Evolutionary conservation across 2,797 vertebrate species (phyloP).

Genomic region (Galago senegalensis): DNA sequence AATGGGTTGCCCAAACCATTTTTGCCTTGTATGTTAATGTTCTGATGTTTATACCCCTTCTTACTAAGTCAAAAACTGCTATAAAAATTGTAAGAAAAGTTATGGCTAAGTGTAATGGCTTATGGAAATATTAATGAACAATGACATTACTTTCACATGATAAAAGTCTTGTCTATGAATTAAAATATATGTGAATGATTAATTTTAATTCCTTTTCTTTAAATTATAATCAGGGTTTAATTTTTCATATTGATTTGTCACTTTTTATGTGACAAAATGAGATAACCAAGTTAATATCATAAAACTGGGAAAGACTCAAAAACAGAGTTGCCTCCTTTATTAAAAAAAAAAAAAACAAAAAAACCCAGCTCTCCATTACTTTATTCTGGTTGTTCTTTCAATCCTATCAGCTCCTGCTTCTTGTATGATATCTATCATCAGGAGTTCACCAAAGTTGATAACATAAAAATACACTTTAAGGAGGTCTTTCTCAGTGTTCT

Average conservation of each 20-base stretch:
- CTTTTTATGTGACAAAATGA: background rate
- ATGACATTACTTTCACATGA: conserved; percentile 41
- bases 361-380: background rate
- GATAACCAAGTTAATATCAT: background rate
- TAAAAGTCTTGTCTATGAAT: conserved; percentile 12
- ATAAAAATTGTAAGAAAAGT: background rate
- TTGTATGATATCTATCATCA: conserved; percentile 70
- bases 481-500: conserved; percentile 77
- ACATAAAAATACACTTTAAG: conserved; percentile 72
- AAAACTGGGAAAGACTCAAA: background rate
- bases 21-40: background rate
- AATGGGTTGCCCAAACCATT: background rate
- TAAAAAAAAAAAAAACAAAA: background rate
- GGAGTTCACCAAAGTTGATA: conserved; percentile 72
- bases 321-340: background rate
- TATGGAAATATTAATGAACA: conserved; percentile 26
- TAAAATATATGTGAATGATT: conserved; percentile 38
- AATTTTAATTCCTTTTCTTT: conserved; percentile 58
- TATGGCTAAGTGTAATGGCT: background rate
- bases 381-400: conserved; percentile 45
- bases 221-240: conserved; percentile 54
- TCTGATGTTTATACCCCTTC: background rate
- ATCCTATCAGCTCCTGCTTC: conserved; percentile 54
- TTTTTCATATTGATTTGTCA: conserved; percentile 35
- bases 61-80: background rate